Evolutionary conservation across 2,113 vertebrate genomes (phyloP), one percentile per base, ranked within the genome.

Genomic region (Toxotes jaculatrix): DNA sequence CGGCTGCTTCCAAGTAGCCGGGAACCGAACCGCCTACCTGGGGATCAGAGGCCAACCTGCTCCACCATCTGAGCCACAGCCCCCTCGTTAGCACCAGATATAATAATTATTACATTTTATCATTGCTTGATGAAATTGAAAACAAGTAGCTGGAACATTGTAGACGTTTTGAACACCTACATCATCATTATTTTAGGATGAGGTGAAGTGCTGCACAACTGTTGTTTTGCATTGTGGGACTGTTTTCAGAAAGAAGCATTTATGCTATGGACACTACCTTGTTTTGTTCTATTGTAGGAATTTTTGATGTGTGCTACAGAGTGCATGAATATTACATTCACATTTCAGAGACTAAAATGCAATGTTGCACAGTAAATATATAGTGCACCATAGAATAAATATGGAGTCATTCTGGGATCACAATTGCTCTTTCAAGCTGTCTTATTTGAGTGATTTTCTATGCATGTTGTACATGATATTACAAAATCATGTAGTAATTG

Each of bases 401-500:
- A 49, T 49, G 4, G 5, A 49, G 47, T 23, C 21, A 55, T 21
- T 51, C 49, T 12, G n/a, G 9, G 9, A 32, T 32, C 56, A 57
- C 55, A 57, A 14, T 59, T 43, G 23, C 19, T 64, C 32, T 31
- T 60, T 43, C n/a, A 42, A 23, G 66, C 17, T 49, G 32, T 31
- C 11, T 43, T 11, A 42, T 19, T 62, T 4, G 5, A 21, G 34
- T 23, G 16, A 38, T 16, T 42, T 27, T 11, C 23, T 70, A 32
- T 4, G 45, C 17, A 4, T 63, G 19, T 11, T 70, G 34, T 31
- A 19, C 49, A 6, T 36, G 40, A 4, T 68, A 16, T 56, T 45
- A 31, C 74, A 67, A 62, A 62, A 53, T 69, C 7, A 14, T 42
- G 32, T 7, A 60, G 6, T 73, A 78, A 34, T 27, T 51, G 34